Evolutionary conservation across 2,888 invertebrate genomes (phyloP).

Genomic region (Caenorhabditis sinica): DNA sequence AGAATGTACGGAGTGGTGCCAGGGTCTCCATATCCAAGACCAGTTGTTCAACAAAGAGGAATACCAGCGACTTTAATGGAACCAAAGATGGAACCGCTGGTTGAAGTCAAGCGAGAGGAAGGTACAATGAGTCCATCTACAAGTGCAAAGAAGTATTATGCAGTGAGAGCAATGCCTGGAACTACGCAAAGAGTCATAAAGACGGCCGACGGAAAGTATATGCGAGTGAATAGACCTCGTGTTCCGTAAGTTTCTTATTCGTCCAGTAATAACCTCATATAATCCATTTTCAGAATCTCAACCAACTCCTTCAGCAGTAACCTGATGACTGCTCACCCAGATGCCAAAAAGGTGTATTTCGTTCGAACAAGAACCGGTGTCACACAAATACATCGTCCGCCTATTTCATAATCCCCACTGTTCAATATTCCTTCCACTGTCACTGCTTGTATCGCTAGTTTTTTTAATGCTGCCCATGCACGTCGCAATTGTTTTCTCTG

Average conservation of each 20-base stretch:
- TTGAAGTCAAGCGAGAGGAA: background rate
- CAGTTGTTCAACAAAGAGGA: background rate
- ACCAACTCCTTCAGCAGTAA: background rate
- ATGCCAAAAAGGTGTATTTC: conserved; percentile 31
- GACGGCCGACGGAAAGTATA: background rate
- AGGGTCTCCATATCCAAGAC: conserved; percentile 8
- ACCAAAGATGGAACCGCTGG: background rate
- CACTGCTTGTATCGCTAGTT: background rate
- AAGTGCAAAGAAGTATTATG: conserved; percentile 23
- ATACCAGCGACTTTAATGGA: background rate
- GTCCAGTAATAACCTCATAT: background rate
- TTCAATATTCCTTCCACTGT: background rate
- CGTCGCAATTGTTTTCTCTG: too few species aligned
- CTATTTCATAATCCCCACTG: background rate
- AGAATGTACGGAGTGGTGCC: background rate
- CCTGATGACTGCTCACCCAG: background rate
- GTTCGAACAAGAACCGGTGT: conserved; percentile 39
- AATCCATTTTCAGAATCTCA: background rate
- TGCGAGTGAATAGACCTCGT: background rate
- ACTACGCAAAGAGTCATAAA: background rate
- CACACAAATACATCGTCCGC: conserved; percentile 7
- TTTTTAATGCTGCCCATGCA: background rate
- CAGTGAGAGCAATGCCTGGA: conserved; percentile 2
- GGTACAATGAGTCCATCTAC: background rate
- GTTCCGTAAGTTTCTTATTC: conserved; percentile 20